These are phyloP conservation scores for Drosophila mercatorum DNA, from an alignment of 2,888 invertebrate species.

Conservation along the genomic window DNA sequence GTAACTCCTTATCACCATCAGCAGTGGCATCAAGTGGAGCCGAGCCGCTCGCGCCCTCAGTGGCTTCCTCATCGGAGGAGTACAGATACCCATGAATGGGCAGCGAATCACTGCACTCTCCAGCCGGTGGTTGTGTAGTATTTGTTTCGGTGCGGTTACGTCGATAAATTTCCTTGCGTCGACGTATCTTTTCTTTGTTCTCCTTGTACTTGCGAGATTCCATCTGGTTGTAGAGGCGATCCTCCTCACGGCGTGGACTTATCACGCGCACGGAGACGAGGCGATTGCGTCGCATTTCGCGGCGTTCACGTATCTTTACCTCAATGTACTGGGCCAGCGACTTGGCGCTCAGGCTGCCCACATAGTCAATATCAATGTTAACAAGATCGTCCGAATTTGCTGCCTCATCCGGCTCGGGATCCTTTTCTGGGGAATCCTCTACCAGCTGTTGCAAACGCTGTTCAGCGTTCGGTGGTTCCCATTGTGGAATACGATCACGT, in stretches of 20 bases:
- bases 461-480: slow-evolving; percentile 88
- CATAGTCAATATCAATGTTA: slow-evolving; percentile 47
- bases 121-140: not conserved
- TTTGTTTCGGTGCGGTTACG: slow-evolving; percentile 54
- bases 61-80: slow-evolving; percentile 48
- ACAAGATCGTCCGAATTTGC: slow-evolving; percentile 25
- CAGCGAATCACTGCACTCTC: slow-evolving; percentile 32
- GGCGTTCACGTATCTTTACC: slow-evolving; percentile 86
- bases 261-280: slow-evolving; percentile 88
- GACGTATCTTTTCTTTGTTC: slow-evolving; percentile 91
- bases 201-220: slow-evolving; percentile 91
- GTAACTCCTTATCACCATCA: slow-evolving; percentile 4
- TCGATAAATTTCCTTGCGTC: slow-evolving; percentile 83
- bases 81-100: slow-evolving; percentile 65
- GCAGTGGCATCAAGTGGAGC: slow-evolving; percentile 4
- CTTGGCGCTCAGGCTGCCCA: slow-evolving; percentile 65
- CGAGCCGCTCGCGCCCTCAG: slow-evolving; percentile 5
- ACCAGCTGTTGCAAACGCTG: slow-evolving; percentile 81
- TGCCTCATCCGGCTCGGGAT: slow-evolving; percentile 29
- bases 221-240: slow-evolving; percentile 88
- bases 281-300: slow-evolving; percentile 85
- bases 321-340: slow-evolving; percentile 77
- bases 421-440: slow-evolving; percentile 37
- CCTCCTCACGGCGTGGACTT: slow-evolving; percentile 92
- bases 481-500: slow-evolving; percentile 90